phyloP scores from a whole-genome alignment of 2,888 invertebrate genomes.

The Parapristionchus giblindavisi region DNA sequence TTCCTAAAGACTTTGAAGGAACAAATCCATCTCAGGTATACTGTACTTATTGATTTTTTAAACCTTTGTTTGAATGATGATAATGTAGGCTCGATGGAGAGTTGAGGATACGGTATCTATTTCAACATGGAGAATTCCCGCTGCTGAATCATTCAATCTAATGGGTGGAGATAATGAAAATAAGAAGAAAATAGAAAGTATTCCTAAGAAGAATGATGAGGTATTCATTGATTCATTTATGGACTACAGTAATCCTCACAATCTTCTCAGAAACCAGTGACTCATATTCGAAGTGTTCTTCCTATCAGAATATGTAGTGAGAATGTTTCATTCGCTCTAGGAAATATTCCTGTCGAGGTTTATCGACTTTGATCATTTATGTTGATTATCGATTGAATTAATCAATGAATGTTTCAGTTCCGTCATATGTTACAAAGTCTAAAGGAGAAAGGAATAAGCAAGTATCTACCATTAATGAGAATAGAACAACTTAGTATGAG shows the following conservation, averaged over 20 bases:
- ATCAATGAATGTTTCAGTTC: conserved; percentile 12
- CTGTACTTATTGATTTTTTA: neutral
- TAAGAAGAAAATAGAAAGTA: conserved; percentile 16
- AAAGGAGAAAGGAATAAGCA: neutral
- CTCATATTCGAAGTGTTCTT: conserved; percentile 69
- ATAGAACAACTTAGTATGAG: conserved; percentile 85
- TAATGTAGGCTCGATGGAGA: conserved; percentile 46
- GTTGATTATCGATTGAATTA: neutral
- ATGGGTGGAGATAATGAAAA: conserved; percentile 44
- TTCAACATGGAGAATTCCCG: conserved; percentile 65
- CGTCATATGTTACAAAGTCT: conserved; percentile 29
- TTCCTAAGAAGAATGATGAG: conserved; percentile 6
- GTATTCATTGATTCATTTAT: neutral
- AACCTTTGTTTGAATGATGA: neutral
- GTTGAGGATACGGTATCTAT: conserved; percentile 48
- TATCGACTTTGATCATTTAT: neutral
- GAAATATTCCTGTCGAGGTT: conserved; percentile 67
- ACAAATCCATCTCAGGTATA: conserved; percentile 46
- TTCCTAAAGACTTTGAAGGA: conserved; percentile 70
- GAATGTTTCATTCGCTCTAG: conserved; percentile 63
- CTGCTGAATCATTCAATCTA: conserved; percentile 64
- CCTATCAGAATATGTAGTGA: conserved; percentile 69
- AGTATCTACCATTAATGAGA: conserved; percentile 83
- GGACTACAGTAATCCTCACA: neutral
- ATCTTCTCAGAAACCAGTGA: conserved; percentile 55